Percentiles rank a stretch among this genome's conserved stretches.
These are phyloP conservation scores for Littorina saxatilis DNA, from an alignment of 1,140 invertebrate species.

Conservation along the genomic window DNA sequence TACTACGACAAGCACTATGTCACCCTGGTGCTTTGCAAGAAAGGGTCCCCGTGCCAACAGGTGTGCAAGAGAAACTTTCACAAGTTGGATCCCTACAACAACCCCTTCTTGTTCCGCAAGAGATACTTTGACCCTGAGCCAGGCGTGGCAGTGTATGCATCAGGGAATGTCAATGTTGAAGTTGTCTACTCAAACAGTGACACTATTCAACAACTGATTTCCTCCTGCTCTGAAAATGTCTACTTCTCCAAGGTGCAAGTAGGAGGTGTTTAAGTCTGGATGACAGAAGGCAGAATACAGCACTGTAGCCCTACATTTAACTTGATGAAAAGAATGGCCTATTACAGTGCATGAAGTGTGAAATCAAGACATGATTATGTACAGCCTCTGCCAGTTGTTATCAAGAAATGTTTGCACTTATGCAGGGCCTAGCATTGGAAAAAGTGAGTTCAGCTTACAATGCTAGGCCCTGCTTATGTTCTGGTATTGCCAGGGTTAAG, in stretches of 20 bases:
- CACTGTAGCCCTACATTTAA: no score
- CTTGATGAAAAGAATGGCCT: no score
- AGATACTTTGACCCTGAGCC: slow-evolving; percentile 22
- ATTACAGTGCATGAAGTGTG: no score
- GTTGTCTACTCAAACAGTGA: slow-evolving; percentile 55
- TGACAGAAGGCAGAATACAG: no score
- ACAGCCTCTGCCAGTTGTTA: no score
- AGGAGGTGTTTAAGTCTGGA: not conserved
- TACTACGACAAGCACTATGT: slow-evolving; percentile 55
- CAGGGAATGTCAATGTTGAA: slow-evolving; percentile 43
- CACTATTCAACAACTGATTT: slow-evolving; percentile 29
- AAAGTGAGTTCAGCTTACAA: no score
- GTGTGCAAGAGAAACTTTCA: slow-evolving; percentile 59
- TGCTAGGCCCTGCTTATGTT: no score
- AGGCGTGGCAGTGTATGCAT: slow-evolving; percentile 16
- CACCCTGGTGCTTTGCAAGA: slow-evolving; percentile 51
- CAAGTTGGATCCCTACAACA: slow-evolving; percentile 43
- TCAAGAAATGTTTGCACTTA: no score
- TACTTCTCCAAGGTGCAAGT: slow-evolving; percentile 28
- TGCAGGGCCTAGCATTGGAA: no score
- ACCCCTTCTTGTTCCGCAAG: slow-evolving; percentile 43
- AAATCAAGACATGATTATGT: no score
- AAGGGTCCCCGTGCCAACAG: slow-evolving; percentile 43
- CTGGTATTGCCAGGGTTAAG: no score
- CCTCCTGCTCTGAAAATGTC: not conserved